Evolutionary conservation across 2,888 invertebrate genomes (phyloP).

Genomic region (Eristalis tenax): DNA sequence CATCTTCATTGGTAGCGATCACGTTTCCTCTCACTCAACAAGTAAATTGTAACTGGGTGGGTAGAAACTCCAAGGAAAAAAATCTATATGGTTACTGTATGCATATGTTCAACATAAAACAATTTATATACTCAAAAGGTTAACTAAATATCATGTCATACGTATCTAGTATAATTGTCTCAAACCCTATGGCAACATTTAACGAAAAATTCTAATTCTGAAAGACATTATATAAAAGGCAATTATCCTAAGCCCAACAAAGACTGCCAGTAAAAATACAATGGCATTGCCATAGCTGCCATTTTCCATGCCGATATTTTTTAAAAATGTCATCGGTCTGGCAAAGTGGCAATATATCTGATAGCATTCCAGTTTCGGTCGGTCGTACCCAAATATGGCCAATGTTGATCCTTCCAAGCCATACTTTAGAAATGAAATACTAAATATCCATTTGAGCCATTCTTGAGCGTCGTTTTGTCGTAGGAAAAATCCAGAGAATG

Average conservation of each 20-base stretch:
- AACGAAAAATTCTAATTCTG: conserved; percentile 83
- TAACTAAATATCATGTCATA: neutral
- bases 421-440: conserved; percentile 93
- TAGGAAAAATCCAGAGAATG: conserved; percentile 97
- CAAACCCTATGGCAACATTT: conserved; percentile 49
- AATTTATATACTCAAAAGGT: neutral
- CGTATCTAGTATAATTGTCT: neutral
- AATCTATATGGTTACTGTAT: neutral
- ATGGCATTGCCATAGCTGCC: conserved; percentile 87
- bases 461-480: conserved; percentile 90
- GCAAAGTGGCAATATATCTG: conserved; percentile 89
- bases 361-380: conserved; percentile 88
- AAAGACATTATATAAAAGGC: conserved; percentile 87
- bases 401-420: conserved; percentile 92
- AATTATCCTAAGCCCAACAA: conserved; percentile 84
- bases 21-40: neutral
- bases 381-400: conserved; percentile 91
- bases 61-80: neutral
- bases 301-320: conserved; percentile 86
- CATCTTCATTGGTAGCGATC: neutral
- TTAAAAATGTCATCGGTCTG: conserved; percentile 87
- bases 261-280: conserved; percentile 85
- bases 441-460: conserved; percentile 91
- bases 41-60: neutral
- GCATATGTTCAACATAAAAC: neutral